Conservation (phyloP, 2,888 invertebrate genomes). For the Magallana nippona region DNA sequence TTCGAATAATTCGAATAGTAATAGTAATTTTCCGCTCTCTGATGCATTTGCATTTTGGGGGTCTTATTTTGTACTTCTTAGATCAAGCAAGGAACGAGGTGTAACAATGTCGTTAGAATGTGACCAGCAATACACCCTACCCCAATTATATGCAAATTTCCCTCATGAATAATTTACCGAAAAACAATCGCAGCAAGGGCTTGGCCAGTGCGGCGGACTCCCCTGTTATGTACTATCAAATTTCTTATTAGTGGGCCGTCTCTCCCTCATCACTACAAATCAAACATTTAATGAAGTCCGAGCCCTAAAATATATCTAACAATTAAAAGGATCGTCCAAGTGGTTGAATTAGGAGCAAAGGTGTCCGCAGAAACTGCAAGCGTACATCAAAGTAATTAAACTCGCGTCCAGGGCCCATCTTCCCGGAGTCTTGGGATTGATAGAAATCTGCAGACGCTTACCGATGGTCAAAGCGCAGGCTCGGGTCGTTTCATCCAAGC, state of each 20-base stretch:
- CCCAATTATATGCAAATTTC: slow-evolving; percentile 54
- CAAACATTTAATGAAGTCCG: slow-evolving; percentile 24
- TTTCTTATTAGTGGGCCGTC: slow-evolving; percentile 1
- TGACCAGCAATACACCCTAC: slow-evolving; percentile 44
- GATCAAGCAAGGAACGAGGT: slow-evolving; percentile 38
- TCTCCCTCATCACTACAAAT: slow-evolving; percentile 8
- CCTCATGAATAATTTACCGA: slow-evolving; percentile 47
- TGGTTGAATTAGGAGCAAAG: neutral
- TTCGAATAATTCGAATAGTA: slow-evolving; percentile 53
- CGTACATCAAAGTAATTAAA: slow-evolving; percentile 29
- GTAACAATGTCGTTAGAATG: slow-evolving; percentile 40
- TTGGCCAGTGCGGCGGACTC: neutral
- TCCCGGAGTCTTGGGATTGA: neutral
- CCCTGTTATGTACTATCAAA: slow-evolving; percentile 19
- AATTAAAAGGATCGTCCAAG: slow-evolving; percentile 4
- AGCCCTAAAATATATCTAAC: slow-evolving; percentile 3
- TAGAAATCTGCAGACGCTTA: neutral
- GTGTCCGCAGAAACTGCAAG: slow-evolving; percentile 2
- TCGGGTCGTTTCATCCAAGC: slow-evolving; percentile 9
- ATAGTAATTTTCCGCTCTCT: slow-evolving; percentile 51
- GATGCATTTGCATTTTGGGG: slow-evolving; percentile 32
- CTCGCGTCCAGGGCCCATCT: neutral
- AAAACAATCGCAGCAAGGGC: slow-evolving; percentile 5
- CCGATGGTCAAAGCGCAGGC: neutral
- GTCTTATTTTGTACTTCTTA: slow-evolving; percentile 33